Percentiles rank a stretch among this genome's conserved stretches.
These are phyloP conservation scores for Lasius fuliginosus DNA, from an alignment of 2,888 invertebrate genomes.

Conservation along the genomic window DNA sequence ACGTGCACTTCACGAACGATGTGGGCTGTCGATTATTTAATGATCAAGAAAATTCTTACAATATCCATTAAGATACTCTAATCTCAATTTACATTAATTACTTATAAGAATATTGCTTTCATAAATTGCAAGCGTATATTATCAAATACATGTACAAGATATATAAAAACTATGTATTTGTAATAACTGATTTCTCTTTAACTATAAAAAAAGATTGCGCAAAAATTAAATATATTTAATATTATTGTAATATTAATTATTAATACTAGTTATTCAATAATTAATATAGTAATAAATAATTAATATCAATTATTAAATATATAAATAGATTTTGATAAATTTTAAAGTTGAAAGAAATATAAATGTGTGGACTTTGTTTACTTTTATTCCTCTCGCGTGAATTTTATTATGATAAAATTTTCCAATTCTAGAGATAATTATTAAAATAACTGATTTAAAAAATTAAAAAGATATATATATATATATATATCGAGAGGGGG, in stretches of 20 bases:
- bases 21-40: conserved; percentile 32
- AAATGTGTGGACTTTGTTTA: too few relatives aligned
- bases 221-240: not conserved
- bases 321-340: not conserved
- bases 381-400: too few relatives aligned
- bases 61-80: not conserved
- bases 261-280: not conserved
- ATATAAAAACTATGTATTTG: not conserved
- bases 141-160: not conserved
- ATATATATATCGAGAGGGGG: not conserved
- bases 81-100: not conserved
- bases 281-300: not conserved
- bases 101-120: not conserved
- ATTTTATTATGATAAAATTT: not conserved
- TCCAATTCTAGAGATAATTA: not conserved
- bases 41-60: not conserved
- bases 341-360: not conserved
- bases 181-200: not conserved
- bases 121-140: not conserved
- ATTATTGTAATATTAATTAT: too few relatives aligned
- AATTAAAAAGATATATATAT: not conserved
- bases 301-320: not conserved
- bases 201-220: not conserved
- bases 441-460: not conserved
- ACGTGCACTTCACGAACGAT: conserved; percentile 5